Percentiles rank a stretch among this genome's conserved stretches.
Evolutionary conservation across 2,797 vertebrate genomes (phyloP).

Genomic region (Lepilemur septentrionalis): DNA sequence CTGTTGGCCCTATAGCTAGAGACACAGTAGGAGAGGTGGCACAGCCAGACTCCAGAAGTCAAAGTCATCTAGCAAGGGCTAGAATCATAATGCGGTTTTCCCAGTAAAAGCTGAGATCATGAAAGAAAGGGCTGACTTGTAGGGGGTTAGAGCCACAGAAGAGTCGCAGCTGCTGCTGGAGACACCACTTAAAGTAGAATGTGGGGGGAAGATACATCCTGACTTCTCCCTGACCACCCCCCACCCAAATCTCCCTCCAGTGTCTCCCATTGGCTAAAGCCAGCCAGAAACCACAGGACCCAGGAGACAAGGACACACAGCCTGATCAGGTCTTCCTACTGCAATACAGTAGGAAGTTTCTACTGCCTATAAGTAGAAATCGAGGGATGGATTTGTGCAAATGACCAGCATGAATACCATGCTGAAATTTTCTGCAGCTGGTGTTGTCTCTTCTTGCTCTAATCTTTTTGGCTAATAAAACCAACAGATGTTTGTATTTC

Average conservation of each 20-base stretch:
- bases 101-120: neutral
- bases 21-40: neutral
- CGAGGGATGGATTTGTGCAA: neutral
- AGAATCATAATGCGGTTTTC: neutral
- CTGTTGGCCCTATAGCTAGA: neutral
- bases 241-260: neutral
- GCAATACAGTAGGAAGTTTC: neutral
- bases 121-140: neutral
- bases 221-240: neutral
- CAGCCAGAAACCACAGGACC: neutral
- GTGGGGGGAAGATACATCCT: neutral
- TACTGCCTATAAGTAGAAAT: neutral
- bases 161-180: neutral
- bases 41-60: neutral
- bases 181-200: neutral
- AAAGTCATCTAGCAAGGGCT: neutral
- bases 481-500: neutral
- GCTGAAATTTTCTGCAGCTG: neutral
- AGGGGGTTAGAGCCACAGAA: neutral
- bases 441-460: neutral
- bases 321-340: neutral
- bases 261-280: neutral
- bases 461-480: neutral
- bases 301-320: neutral
- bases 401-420: neutral